A percentile compares a stretch with the other conserved stretches of the same genome.
These are phyloP conservation scores for Ischnus inquisitorius DNA, from an alignment of 2,888 invertebrate species.

Conservation along the genomic window DNA sequence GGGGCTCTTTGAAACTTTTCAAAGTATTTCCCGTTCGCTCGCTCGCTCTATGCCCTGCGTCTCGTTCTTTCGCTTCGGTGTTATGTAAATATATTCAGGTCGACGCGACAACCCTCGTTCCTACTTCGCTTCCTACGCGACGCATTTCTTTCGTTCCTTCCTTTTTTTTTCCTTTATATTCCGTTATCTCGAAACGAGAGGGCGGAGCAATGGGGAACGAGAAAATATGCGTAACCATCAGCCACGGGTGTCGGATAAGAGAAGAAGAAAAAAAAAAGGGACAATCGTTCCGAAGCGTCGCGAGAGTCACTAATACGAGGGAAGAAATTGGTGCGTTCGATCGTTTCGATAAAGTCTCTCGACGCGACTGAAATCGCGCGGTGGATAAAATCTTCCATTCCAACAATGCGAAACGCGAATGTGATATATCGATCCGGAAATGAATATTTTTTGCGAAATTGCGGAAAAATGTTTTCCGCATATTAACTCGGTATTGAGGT, in stretches of 20 bases:
- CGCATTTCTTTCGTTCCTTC: conserved; percentile 36
- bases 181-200: conserved; percentile 45
- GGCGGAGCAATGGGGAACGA: conserved; percentile 50
- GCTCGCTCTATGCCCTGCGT: conserved; percentile 25
- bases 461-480: no score
- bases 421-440: no score
- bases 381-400: background rate
- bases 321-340: conserved; percentile 40
- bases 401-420: background rate
- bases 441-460: no score
- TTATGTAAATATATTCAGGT: conserved; percentile 72
- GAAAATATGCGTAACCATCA: conserved; percentile 67
- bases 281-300: conserved; percentile 49
- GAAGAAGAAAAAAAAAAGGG: conserved; percentile 8
- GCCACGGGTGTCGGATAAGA: conserved; percentile 44
- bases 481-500: no score
- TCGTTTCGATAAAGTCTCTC: conserved; percentile 14
- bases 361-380: background rate
- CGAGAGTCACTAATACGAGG: conserved; percentile 46
- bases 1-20: conserved; percentile 64
- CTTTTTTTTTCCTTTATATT: conserved; percentile 5
- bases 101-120: conserved; percentile 64
- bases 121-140: conserved; percentile 50
- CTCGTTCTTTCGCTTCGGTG: conserved; percentile 49
- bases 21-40: conserved; percentile 59